Evolutionary conservation across 1,140 invertebrate species (phyloP).

Genomic region (Achroia grisella): DNA sequence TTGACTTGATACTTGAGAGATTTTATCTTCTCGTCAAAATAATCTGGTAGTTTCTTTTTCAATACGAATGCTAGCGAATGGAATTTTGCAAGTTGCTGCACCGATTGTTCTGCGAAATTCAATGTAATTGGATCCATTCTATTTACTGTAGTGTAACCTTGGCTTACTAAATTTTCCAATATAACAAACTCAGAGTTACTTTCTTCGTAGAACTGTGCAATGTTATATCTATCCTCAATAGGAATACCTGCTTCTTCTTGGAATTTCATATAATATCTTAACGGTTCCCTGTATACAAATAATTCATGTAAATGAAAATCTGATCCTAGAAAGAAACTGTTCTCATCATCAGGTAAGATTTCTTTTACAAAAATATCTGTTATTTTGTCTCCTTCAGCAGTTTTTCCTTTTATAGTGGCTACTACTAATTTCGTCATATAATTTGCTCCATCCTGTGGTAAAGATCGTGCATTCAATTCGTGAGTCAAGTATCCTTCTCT

Average conservation of each 20-base stretch:
- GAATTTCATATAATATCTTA: conserved; percentile 24
- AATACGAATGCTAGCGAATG: conserved; percentile 43
- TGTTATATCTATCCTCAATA: conserved; percentile 28
- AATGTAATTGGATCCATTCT: conserved; percentile 19
- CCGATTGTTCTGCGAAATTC: conserved; percentile 19
- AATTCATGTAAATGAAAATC: conserved; percentile 32
- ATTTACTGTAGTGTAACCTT: conserved; percentile 30
- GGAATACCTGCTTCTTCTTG: conserved; percentile 31
- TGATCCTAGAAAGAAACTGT: conserved; percentile 5
- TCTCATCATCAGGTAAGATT: conserved; percentile 1
- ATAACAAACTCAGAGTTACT: conserved; percentile 31
- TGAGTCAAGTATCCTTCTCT: conserved; percentile 12
- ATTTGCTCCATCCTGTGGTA: conserved; percentile 17
- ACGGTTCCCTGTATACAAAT: conserved; percentile 35
- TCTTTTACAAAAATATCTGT: conserved; percentile 27
- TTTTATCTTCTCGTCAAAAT: conserved; percentile 33
- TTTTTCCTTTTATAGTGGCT: conserved; percentile 18
- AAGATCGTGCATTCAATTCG: conserved; percentile 7
- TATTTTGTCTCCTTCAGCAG: conserved; percentile 11
- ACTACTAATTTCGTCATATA: conserved; percentile 17
- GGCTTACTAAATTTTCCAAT: conserved; percentile 37
- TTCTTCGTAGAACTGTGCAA: conserved; percentile 34
- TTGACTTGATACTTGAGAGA: conserved; percentile 4
- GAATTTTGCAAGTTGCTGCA: conserved; percentile 28
- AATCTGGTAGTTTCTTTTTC: conserved; percentile 27